phyloP scores from a whole-genome alignment of 1,140 invertebrate species.

The Tetranychus cinnabarinus region DNA sequence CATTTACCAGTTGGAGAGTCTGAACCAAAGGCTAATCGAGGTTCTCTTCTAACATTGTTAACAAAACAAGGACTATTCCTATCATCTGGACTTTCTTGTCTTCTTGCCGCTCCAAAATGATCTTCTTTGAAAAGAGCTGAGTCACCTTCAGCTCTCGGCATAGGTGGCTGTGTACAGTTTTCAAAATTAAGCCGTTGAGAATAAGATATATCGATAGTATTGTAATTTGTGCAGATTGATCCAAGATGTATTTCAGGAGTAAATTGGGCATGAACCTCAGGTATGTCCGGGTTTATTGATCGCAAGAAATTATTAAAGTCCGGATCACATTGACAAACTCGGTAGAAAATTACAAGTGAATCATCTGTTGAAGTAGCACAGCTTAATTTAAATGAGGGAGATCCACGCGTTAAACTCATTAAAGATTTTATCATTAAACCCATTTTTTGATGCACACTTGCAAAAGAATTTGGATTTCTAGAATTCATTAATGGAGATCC shows the following conservation, averaged over 20 bases:
- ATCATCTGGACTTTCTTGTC: neutral
- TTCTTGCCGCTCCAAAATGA: neutral
- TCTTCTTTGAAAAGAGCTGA: neutral
- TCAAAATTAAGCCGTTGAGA: constrained; percentile 4
- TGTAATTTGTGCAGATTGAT: constrained; percentile 1
- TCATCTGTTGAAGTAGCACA: constrained; percentile 50
- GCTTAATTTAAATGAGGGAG: constrained; percentile 65
- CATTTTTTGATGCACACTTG: constrained; percentile 54
- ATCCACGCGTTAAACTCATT: constrained; percentile 58
- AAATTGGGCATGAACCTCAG: neutral
- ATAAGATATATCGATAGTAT: constrained; percentile 4
- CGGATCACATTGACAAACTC: constrained; percentile 35
- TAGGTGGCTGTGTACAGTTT: neutral
- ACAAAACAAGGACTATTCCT: neutral
- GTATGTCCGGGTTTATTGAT: neutral
- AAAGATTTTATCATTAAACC: constrained; percentile 67
- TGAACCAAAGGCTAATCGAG: neutral
- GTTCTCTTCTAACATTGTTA: neutral
- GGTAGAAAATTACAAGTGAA: constrained; percentile 68
- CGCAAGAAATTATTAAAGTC: neutral
- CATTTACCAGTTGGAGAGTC: neutral
- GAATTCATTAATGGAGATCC: neutral
- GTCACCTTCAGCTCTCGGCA: neutral
- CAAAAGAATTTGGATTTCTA: constrained; percentile 29
- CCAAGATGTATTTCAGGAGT: constrained; percentile 1